Evolutionary conservation across 2,888 invertebrate species (phyloP).

Genomic region (Patella pellucida): DNA sequence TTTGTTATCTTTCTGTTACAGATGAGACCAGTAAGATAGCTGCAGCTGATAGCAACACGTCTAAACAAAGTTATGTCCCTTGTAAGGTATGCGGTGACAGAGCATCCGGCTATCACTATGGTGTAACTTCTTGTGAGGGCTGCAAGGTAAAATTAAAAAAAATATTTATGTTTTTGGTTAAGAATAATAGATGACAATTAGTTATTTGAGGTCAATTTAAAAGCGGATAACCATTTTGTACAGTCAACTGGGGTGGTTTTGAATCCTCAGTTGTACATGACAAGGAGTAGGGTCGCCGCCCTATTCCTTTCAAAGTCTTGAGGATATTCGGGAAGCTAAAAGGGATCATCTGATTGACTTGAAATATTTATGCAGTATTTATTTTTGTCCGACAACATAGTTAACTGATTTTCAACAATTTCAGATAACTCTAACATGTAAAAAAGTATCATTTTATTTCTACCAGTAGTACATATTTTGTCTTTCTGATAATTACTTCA

Average conservation of each 20-base stretch:
- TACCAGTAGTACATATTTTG: not conserved
- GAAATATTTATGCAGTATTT: too few relatives aligned
- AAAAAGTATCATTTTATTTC: too few relatives aligned
- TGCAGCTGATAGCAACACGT: slow-evolving; percentile 83
- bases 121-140: slow-evolving; percentile 97
- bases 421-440: too few relatives aligned
- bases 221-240: not conserved
- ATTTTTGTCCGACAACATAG: too few relatives aligned
- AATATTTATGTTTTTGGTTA: not conserved
- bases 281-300: too few relatives aligned
- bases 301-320: too few relatives aligned
- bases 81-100: slow-evolving; percentile 98
- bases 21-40: slow-evolving; percentile 57
- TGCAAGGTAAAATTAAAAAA: slow-evolving; percentile 84
- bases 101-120: slow-evolving; percentile 96
- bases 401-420: too few relatives aligned
- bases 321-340: too few relatives aligned
- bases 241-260: too few relatives aligned
- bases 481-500: too few relatives aligned
- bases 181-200: not conserved
- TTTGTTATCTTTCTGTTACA: slow-evolving; percentile 30
- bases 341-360: too few relatives aligned
- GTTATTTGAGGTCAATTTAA: not conserved
- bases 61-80: slow-evolving; percentile 89
- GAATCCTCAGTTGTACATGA: too few relatives aligned